Conservation (phyloP, 2,888 invertebrate species). For the Willowsia nigromaculata region DNA sequence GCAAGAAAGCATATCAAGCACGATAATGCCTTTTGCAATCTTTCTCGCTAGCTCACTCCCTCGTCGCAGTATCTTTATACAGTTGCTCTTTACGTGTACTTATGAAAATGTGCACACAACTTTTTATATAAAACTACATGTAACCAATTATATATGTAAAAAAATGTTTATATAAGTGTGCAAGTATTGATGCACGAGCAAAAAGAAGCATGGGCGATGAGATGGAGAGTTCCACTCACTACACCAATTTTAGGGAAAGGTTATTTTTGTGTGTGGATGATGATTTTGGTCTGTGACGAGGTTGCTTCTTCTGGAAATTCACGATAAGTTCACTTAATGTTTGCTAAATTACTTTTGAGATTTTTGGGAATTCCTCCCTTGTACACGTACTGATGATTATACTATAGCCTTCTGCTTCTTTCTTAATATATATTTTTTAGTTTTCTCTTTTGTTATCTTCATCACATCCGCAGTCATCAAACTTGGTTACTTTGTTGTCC, state of each 20-base stretch:
- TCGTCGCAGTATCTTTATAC: neutral
- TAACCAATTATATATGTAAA: conserved; percentile 18
- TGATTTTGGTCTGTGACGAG: conserved; percentile 1
- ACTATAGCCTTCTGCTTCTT: neutral
- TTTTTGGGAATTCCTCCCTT: conserved; percentile 69
- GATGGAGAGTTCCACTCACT: neutral
- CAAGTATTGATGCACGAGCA: neutral
- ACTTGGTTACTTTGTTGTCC: neutral
- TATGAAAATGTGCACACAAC: neutral
- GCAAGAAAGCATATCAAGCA: neutral
- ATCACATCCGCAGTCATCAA: conserved; percentile 16
- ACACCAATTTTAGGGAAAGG: conserved; percentile 25
- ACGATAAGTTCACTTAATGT: conserved; percentile 78
- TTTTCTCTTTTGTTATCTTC: conserved; percentile 34
- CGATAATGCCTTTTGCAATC: conserved; percentile 19
- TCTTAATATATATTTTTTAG: conserved; percentile 2
- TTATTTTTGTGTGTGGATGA: conserved; percentile 26
- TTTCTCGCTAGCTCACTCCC: neutral
- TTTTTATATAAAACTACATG: conserved; percentile 12
- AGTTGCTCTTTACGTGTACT: neutral
- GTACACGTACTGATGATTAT: conserved; percentile 27
- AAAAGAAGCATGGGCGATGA: neutral
- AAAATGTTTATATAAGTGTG: neutral
- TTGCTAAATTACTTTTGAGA: conserved; percentile 77
- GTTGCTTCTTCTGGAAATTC: conserved; percentile 72